Evolutionary conservation across 2,797 vertebrate genomes (phyloP).

Genomic region (Microchirus variegatus): DNA sequence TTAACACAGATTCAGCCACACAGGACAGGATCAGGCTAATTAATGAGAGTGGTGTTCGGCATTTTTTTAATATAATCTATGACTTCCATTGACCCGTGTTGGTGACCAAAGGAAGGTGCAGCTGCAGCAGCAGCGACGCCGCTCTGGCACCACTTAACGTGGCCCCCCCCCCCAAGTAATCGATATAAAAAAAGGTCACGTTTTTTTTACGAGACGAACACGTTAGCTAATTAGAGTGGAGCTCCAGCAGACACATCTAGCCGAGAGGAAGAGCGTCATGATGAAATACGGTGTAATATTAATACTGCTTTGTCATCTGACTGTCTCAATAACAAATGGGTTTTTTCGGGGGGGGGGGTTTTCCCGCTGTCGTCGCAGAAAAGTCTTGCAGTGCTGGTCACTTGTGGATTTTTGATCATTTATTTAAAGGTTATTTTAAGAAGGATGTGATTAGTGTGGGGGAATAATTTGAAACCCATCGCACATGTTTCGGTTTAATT

Average conservation of each 20-base stretch:
- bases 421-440: not conserved
- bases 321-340: conserved; percentile 33
- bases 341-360: too few relatives aligned
- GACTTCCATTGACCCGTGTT: conserved; percentile 61
- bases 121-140: conserved; percentile 48
- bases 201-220: conserved; percentile 49
- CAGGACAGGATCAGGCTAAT: conserved; percentile 36
- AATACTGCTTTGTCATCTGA: conserved; percentile 59
- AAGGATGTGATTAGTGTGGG: too few relatives aligned
- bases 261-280: conserved; percentile 30
- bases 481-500: too few relatives aligned
- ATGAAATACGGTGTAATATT: conserved; percentile 46
- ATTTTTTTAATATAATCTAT: conserved; percentile 60
- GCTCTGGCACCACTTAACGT: conserved; percentile 42
- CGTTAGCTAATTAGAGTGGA: conserved; percentile 64
- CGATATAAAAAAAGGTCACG: conserved; percentile 52
- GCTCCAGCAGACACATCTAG: conserved; percentile 45
- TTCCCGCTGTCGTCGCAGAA: conserved; percentile 32
- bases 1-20: conserved; percentile 45
- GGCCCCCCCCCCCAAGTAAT: conserved; percentile 33
- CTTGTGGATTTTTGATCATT: not conserved
- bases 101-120: conserved; percentile 45
- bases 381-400: too few relatives aligned
- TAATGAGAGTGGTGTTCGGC: conserved; percentile 63
- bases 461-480: too few relatives aligned